These are phyloP conservation scores for Spondyliosoma cantharus DNA, from an alignment of 2,797 vertebrate genomes.

Conservation along the genomic window DNA sequence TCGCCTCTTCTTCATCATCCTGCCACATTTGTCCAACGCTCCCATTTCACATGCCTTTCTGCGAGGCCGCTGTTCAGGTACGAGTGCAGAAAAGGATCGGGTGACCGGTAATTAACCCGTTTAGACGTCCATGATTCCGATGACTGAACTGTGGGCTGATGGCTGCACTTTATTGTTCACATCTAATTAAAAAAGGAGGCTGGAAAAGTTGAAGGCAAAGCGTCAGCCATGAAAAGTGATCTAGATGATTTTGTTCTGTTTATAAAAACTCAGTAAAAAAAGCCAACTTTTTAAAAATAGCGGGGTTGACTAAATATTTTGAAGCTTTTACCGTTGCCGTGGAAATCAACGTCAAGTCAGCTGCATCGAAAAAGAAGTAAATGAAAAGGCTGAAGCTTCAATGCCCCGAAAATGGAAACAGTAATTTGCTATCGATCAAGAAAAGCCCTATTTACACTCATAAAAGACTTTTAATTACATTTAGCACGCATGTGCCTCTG, in stretches of 20 bases:
- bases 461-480: background rate
- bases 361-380: too few species aligned
- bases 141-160: slow-evolving; percentile 3
- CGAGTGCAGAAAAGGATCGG: slow-evolving; percentile 13
- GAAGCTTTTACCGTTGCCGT: too few species aligned
- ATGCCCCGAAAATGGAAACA: background rate
- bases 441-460: background rate
- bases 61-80: slow-evolving; percentile 6
- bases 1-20: slow-evolving; percentile 38
- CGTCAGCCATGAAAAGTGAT: background rate
- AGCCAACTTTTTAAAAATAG: background rate
- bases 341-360: too few species aligned
- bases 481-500: background rate
- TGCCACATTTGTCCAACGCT: slow-evolving; percentile 22
- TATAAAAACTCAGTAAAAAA: background rate
- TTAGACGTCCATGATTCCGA: slow-evolving; percentile 9
- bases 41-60: slow-evolving; percentile 10
- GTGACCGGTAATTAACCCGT: background rate
- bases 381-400: too few species aligned
- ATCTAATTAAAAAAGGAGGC: background rate
- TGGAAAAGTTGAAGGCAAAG: background rate
- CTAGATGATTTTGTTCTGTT: background rate
- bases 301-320: too few species aligned
- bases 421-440: background rate
- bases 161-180: background rate